Base-by-base conservation (phyloP, 2,888 invertebrate species). In the Tetrapedia diversipes region DNA sequence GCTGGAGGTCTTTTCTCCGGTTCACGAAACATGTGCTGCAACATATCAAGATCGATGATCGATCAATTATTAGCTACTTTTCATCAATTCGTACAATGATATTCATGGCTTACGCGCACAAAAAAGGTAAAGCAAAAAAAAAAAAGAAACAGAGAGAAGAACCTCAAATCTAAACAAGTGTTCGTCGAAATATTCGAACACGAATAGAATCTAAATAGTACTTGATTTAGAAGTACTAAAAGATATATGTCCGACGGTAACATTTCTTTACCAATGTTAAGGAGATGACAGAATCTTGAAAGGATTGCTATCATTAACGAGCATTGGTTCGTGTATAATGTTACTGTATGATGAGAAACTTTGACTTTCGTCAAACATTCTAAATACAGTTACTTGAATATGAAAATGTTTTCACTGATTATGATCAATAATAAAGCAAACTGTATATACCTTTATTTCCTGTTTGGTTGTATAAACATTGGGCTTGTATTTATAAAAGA, bases 1-100 rank as follows among this genome's bases (percentile, higher is more conserved):
- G 95, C 95, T 41, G 98, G 94, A 65, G 99, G 99, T 56, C 98
- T 95, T 87, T 96, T 95, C 92, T 99, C 99, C 0, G 99, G 96
- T 89, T 95, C 94, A 53, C 98, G 96, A 95, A 99, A 99, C 93
- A 94, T 92, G 93, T 99, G 99, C 93, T 93, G 87, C 19, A 91
- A 87, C n/a, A 27, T 14, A 63, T 39, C 57, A 51, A 54, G 27
- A 66, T 1, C 27, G 43, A 8, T 34, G 24, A 43, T 67, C 8
- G 22, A 37, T 4, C 16, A 45, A n/a, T n/a, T n/a, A 16, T 27
- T n/a, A 6, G n/a, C 14, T 19, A 1, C n/a, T 4, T 41, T 6
- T 22, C 0, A 32, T 14, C 32, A 11, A 60, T 32, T 6, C 7
- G 19, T 16, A 32, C 19, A 4, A 0, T 32, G 27, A 37, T 19